Percentiles rank a stretch among this genome's conserved stretches.
phyloP scores from a whole-genome alignment of 2,888 invertebrate genomes.

The Panopea generosa region DNA sequence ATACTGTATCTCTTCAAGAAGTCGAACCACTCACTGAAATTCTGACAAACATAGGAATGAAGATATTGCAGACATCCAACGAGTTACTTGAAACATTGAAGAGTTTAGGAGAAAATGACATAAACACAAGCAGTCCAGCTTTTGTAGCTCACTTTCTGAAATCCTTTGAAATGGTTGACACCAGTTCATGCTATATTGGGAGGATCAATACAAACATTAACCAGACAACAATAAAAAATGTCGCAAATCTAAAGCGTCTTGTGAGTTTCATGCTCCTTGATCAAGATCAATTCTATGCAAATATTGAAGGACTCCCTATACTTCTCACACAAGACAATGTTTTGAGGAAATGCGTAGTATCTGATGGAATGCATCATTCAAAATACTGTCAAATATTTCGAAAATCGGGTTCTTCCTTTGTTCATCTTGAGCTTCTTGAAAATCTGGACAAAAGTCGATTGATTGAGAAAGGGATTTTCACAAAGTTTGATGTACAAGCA shows the following conservation, averaged over 20 bases:
- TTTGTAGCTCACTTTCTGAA: constrained; percentile 43
- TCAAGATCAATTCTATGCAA: constrained; percentile 8
- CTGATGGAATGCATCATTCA: not conserved
- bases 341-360: too few species aligned
- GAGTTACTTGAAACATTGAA: constrained; percentile 27
- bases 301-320: constrained; percentile 55
- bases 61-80: constrained; percentile 38
- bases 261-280: constrained; percentile 34
- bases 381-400: constrained; percentile 16
- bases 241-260: constrained; percentile 16
- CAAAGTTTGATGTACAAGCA: not conserved
- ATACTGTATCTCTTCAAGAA: not conserved
- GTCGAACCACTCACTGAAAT: not conserved
- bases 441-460: not conserved
- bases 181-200: constrained; percentile 5
- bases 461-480: constrained; percentile 7
- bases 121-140: constrained; percentile 19
- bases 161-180: constrained; percentile 2
- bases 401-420: not conserved
- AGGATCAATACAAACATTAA: constrained; percentile 5
- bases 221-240: constrained; percentile 21
- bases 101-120: constrained; percentile 5
- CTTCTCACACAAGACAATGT: constrained; percentile 19
- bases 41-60: constrained; percentile 47
- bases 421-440: constrained; percentile 4